These are phyloP conservation scores for Hippopotamyrus pictus DNA, from an alignment of 2,797 vertebrate genomes.

Conservation along the genomic window DNA sequence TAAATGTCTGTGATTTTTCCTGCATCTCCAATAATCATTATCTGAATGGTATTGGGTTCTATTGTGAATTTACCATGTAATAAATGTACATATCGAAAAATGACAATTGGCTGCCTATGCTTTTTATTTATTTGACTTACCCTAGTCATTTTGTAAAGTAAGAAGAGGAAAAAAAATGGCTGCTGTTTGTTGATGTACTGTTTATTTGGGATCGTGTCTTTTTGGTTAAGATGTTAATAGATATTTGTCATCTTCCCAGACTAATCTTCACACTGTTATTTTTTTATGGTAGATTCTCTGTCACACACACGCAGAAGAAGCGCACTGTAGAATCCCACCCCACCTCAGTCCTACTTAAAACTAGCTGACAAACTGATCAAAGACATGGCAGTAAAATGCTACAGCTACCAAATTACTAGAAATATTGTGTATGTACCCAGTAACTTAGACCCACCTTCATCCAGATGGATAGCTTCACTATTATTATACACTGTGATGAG, in stretches of 20 bases:
- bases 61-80: constrained; percentile 4
- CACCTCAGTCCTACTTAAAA: neutral
- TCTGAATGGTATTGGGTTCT: neutral
- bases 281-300: neutral
- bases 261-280: neutral
- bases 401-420: neutral
- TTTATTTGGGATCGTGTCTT: neutral
- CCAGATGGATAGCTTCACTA: neutral
- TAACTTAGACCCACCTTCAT: neutral
- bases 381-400: neutral
- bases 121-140: neutral
- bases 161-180: neutral
- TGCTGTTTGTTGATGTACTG: neutral
- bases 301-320: neutral
- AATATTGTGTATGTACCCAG: neutral
- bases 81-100: neutral
- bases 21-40: neutral
- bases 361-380: neutral
- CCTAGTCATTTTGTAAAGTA: neutral
- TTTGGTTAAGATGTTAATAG: neutral
- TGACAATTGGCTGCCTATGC: neutral
- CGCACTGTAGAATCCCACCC: neutral
- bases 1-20: neutral
- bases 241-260: neutral
- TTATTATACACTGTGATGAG: neutral